Evolutionary conservation across 2,113 vertebrate species (phyloP), one percentile per base, ranked within the genome.

Genomic region (Oxyura jamaicensis): DNA sequence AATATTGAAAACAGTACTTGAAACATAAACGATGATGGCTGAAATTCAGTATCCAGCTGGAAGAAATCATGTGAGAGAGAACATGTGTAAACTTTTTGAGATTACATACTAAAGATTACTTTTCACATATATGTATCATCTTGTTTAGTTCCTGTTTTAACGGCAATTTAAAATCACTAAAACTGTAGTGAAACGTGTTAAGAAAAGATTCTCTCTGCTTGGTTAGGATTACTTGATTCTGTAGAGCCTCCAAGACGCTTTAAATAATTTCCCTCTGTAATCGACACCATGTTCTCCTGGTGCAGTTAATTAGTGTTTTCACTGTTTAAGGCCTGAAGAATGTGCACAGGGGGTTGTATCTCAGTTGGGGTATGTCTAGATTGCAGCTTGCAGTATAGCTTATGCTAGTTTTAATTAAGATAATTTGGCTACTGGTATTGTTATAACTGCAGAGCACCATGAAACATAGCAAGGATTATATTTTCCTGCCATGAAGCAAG

Each of bases 271-370:
- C 74, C 41, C 73, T 76, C 33, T 96, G 91, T 84, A 93, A 92
- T 86, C 66, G 35, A 91, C 90, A 91, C 69, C 72, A 20, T 73
- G 35, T 92, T 97, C 90, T 95, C 83, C 72, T 73, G 39, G 94
- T 95, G 84, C 93, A 95, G 46, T 94, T 83, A 88, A 60, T 92
- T 93, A 85, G 42, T n/a, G 31, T 71, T 93, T 88, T 95, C 83
- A 33, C 63, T 90, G 19, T 80, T 39, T 63, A 89, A 83, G 12
- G 59, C 11, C 66, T 93, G 69, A 79, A 85, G 87, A 80, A 94
- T 86, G 85, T 83, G 65, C 39, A 35, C 55, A 72, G 52, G 46
- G 59, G 25, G 13, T 93, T 95, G 53, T 81, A 50, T 74, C 83
- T 84, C 83, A 53, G 56, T 52, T 36, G 77, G 92, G 50, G 26